Percentiles rank a stretch among this genome's conserved stretches.
Evolutionary conservation across 2,797 vertebrate genomes (phyloP).

Genomic region (Spinus pinus): DNA sequence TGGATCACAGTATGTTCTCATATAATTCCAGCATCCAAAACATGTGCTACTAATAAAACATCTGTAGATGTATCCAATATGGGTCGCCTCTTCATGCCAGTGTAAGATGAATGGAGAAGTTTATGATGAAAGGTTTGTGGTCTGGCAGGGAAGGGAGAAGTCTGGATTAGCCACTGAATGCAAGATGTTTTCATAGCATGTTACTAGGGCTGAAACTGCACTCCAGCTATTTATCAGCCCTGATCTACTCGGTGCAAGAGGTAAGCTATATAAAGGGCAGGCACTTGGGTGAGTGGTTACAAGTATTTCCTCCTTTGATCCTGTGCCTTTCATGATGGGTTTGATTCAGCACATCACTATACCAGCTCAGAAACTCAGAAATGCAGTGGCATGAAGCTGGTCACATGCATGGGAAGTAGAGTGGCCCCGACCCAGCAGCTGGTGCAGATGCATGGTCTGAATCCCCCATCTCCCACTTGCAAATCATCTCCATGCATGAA

Average conservation of each 20-base stretch:
- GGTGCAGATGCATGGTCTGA: not conserved
- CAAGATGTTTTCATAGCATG: conserved; percentile 27
- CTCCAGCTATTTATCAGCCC: not conserved
- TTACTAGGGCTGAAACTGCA: not conserved
- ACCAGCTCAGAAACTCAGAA: not conserved
- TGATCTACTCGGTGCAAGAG: not conserved
- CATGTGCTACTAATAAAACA: conserved; percentile 59
- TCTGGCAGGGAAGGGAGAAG: conserved; percentile 38
- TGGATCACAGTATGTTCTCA: conserved; percentile 42
- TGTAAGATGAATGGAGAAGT: conserved; percentile 38
- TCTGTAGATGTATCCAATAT: conserved; percentile 36
- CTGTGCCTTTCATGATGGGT: not conserved
- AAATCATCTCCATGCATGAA: not conserved
- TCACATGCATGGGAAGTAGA: not conserved
- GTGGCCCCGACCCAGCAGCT: rapidly evolving
- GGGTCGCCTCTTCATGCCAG: not conserved
- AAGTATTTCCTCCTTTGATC: not conserved
- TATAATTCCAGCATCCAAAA: conserved; percentile 18
- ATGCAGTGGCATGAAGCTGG: not conserved
- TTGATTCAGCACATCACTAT: not conserved
- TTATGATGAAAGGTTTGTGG: conserved; percentile 54
- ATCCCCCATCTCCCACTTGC: not conserved
- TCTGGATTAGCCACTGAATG: conserved; percentile 40
- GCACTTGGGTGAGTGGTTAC: not conserved
- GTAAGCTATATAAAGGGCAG: not conserved